Conservation (phyloP, 2,797 vertebrate genomes). For the Gallinago nigripennis region DNA sequence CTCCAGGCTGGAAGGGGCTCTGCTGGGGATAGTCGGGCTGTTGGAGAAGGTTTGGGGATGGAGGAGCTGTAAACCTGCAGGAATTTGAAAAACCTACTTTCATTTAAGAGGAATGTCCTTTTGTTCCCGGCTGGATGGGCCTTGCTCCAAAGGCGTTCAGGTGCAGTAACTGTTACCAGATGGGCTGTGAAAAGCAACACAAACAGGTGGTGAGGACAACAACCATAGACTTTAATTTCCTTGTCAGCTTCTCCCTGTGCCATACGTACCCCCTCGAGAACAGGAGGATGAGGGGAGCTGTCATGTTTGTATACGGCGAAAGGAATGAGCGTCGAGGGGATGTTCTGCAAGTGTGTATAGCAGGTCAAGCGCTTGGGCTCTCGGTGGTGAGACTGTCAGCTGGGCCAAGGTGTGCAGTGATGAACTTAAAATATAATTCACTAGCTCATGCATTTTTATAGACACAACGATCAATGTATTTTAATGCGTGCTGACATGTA, state of each 20-base stretch:
- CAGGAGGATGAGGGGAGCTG: not conserved
- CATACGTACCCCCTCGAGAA: not conserved
- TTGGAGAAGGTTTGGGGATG: not conserved
- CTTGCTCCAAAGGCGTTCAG: constrained; percentile 14
- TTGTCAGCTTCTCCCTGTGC: not conserved
- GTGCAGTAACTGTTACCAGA: constrained; percentile 50
- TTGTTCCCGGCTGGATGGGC: constrained; percentile 25
- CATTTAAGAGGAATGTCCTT: constrained; percentile 58
- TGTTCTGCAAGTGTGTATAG: not conserved
- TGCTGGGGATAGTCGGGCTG: not conserved
- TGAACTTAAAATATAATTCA: not conserved
- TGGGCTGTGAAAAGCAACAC: constrained; percentile 22
- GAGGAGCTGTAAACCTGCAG: not conserved
- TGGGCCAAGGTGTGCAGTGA: not conserved
- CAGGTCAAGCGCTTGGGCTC: not conserved
- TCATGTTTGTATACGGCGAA: not conserved
- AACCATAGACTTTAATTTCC: not conserved
- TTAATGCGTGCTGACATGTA: not conserved
- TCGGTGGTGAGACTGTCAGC: not conserved
- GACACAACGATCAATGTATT: not conserved
- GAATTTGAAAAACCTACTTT: constrained; percentile 35
- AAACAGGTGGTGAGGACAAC: constrained; percentile 28
- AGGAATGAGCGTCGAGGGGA: not conserved
- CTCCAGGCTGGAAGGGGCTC: not conserved
- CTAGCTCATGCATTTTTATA: not conserved